Evolutionary conservation across 2,888 invertebrate genomes (phyloP).

Genomic region (Eupeodes latifasciatus): DNA sequence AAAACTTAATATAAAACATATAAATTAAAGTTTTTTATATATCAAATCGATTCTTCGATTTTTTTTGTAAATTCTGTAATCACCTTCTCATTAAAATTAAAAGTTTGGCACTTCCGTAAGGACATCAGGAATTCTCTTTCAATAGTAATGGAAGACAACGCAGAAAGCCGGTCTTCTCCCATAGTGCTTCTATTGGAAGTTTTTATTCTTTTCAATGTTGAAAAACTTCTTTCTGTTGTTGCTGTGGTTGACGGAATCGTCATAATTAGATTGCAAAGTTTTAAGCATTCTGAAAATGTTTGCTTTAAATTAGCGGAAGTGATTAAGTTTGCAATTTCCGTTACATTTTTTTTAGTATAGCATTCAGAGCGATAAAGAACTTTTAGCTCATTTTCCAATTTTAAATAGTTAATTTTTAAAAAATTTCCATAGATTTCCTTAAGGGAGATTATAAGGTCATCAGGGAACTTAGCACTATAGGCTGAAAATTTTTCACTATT

Average conservation of each 20-base stretch:
- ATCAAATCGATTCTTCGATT: too few relatives aligned
- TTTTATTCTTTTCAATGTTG: slow-evolving; percentile 32
- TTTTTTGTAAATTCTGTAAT: slow-evolving; percentile 22
- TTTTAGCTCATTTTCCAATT: too few relatives aligned
- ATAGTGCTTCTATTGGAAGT: slow-evolving; percentile 35
- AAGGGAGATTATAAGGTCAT: too few relatives aligned
- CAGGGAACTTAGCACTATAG: too few relatives aligned
- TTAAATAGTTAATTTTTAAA: too few relatives aligned
- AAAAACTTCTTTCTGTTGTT: slow-evolving; percentile 19
- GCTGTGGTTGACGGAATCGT: slow-evolving; percentile 50
- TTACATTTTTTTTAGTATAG: slow-evolving; percentile 41
- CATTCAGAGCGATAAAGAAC: slow-evolving; percentile 5
- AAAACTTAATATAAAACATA: too few relatives aligned
- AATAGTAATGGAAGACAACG: slow-evolving; percentile 48
- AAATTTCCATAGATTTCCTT: background rate
- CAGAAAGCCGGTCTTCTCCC: slow-evolving; percentile 35
- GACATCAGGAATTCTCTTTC: slow-evolving; percentile 43
- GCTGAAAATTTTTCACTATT: too few relatives aligned
- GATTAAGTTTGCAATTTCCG: slow-evolving; percentile 37
- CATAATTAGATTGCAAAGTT: slow-evolving; percentile 43
- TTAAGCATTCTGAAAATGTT: slow-evolving; percentile 48
- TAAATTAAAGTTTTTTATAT: too few relatives aligned
- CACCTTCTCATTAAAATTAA: slow-evolving; percentile 23
- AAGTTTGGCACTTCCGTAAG: slow-evolving; percentile 18
- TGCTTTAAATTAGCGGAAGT: slow-evolving; percentile 45